Percentiles rank a stretch among this genome's conserved stretches.
Evolutionary conservation across 2,113 vertebrate species (phyloP).

Genomic region (Gambusia affinis): DNA sequence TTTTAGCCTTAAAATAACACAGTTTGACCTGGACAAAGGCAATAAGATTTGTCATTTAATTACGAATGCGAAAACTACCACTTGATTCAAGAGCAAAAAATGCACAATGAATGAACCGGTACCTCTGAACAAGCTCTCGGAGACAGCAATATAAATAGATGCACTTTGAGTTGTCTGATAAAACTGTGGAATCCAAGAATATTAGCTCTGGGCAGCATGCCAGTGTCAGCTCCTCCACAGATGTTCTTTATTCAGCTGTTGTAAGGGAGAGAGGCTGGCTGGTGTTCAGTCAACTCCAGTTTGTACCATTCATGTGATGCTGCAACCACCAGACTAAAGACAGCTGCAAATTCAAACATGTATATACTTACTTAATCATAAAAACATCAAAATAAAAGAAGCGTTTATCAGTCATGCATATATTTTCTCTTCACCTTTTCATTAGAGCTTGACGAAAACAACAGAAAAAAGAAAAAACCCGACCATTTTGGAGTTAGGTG

Average conservation of each 20-base stretch:
- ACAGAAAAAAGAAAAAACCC: constrained; percentile 1
- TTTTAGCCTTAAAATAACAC: constrained; percentile 1
- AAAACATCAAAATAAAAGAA: background rate
- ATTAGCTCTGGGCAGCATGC: constrained; percentile 56
- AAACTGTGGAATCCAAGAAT: constrained; percentile 43
- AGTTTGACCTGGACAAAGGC: background rate
- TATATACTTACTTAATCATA: background rate
- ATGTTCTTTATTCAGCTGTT: constrained; percentile 45
- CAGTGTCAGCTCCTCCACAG: constrained; percentile 42
- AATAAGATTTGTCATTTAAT: background rate
- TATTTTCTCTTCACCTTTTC: constrained; percentile 1
- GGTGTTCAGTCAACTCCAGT: constrained; percentile 23
- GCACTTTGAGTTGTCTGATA: constrained; percentile 31
- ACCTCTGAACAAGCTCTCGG: constrained; percentile 1
- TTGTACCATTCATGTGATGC: constrained; percentile 28
- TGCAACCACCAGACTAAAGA: constrained; percentile 17
- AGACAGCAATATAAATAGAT: constrained; percentile 34
- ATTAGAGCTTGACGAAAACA: constrained; percentile 5
- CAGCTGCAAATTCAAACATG: constrained; percentile 16
- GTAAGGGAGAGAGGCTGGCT: constrained; percentile 25
- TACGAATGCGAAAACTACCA: background rate
- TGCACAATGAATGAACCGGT: constrained; percentile 11
- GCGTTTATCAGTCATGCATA: background rate
- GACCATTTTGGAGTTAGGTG: constrained; percentile 33
- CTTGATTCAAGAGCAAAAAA: background rate